Base-by-base conservation (phyloP, 2,888 invertebrate genomes). In the Polia nebulosa region DNA sequence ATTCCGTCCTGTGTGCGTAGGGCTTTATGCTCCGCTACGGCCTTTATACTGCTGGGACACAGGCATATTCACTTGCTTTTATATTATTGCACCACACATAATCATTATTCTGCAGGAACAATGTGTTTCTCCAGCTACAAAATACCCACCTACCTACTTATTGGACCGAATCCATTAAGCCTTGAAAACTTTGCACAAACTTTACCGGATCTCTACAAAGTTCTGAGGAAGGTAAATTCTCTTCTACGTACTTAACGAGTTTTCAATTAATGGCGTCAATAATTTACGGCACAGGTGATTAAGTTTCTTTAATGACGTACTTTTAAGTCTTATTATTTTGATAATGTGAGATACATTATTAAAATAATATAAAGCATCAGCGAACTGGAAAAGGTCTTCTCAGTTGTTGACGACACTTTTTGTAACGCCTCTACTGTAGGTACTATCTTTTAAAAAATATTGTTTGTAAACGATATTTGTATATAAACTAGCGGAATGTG, bases 91-190 rank as follows among this genome's bases (percentile, higher is more conserved):
- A 2, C 4, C 20, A 3, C 36, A 17, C n/a, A 11, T 27, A 29
- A 29, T 25, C 6, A 41, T 11, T 22, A 49, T 25, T 3, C 7
- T 45, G 20, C 22, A 13, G 9, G 3, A 65, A 65, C 55, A 66
- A 44, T 25, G 49, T 66, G 4, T 44, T 51, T 29, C 29, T 15
- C 25, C 15, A 49, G n/a, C 47, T 25, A 34, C 34, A 77, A 57
- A 60, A 25, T 57, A 58, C 36, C n/a, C 44, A 41, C 32, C 27
- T 61, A 34, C 27, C n/a, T 57, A 57, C 51, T 71, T 78, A 73
- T 55, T 58, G 63, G 63, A 66, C 55, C 59, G 78, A 67, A 76
- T 73, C 67, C 79, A 76, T 74, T 67, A 76, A 76, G 63, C 75
- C 75, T 49, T 52, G 51, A 73, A 73, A 76, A 73, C 59, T 76